Base-by-base conservation (phyloP, 1,140 invertebrate species). In the Steinernema feltiae region DNA sequence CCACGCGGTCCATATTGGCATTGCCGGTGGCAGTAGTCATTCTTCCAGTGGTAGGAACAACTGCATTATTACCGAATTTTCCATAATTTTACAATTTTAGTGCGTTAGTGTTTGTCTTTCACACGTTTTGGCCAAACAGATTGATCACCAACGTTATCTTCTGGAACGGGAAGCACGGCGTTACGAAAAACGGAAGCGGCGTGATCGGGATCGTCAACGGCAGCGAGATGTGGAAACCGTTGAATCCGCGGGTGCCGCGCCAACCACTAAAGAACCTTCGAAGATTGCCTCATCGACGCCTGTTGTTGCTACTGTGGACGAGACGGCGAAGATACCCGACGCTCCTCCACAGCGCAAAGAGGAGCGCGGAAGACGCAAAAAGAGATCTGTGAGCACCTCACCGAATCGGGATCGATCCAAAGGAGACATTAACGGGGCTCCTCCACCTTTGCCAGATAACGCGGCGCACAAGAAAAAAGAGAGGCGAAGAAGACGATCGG, bases 101-200 rank as follows among this genome's bases (percentile, higher is more conserved):
- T 85, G 78, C 48, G 35, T 85, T 30, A 80, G 74, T 32, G 81
- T 85, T 0, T 86, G 80, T 53, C 69, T 85, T 7, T 72, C 82
- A 7, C 80, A 85, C 69, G 78, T 85, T 32, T 72, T 85, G 29
- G 85, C 84, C 0, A 82, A 83, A 30, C 84, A 85, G 81, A 87
- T 85, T 46, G 84, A 85, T 48, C 86, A 86, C 71, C 84, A 85
- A 71, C 79, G 76, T 12, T 85, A 81, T 63, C 70, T 85, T 30
- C 72, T 85, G 15, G 79, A 82, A n/a, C 73, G 84, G 69, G 84
- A 85, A 79, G 80, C 80, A 12, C 63, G 84, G 24, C 73, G 85
- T 74, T 70, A 78, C 48, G 84, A 85, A 69, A 74, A 85, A 0
- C 75, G 82, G 12, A 69, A 76, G 35, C 71, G 85, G 31, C 30